Evolutionary conservation across 1,140 invertebrate species (phyloP).

Genomic region (Brachionus rotundiformis): DNA sequence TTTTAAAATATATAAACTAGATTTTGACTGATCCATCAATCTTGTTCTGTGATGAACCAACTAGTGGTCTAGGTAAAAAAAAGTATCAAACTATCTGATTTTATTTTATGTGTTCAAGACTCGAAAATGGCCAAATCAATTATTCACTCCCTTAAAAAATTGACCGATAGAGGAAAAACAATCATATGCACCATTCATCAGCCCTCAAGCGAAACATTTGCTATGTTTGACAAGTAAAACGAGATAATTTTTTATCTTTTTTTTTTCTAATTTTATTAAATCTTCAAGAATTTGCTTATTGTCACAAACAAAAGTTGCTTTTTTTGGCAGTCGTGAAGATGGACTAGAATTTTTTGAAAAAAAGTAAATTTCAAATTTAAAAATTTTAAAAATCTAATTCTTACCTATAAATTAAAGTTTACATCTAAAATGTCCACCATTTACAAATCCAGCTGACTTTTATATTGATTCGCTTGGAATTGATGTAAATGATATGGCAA

Average conservation of each 20-base stretch:
- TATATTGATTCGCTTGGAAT: constrained; percentile 29
- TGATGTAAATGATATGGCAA: constrained; percentile 30
- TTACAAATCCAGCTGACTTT: constrained; percentile 51
- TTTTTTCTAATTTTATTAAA: neutral
- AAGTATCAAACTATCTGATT: no score
- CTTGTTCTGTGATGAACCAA: constrained; percentile 86
- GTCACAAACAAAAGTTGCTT: constrained; percentile 87
- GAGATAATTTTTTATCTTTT: neutral
- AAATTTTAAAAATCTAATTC: neutral
- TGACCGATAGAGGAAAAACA: constrained; percentile 81
- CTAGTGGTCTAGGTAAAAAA: constrained; percentile 35
- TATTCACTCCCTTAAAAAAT: constrained; percentile 70
- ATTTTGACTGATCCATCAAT: constrained; percentile 84
- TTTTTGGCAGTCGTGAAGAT: constrained; percentile 77
- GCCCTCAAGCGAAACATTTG: constrained; percentile 87
- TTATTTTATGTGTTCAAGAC: constrained; percentile 74
- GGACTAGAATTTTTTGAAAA: constrained; percentile 76
- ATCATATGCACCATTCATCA: constrained; percentile 93
- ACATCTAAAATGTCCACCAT: constrained; percentile 8
- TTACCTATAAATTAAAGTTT: neutral
- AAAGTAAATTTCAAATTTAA: constrained; percentile 1
- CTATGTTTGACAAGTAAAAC: constrained; percentile 75
- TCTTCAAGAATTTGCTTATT: constrained; percentile 73
- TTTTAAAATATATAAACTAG: neutral
- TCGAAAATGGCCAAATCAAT: constrained; percentile 89